Evolutionary conservation across 2,888 invertebrate species (phyloP).

Genomic region (Hypercompe scribonia): DNA sequence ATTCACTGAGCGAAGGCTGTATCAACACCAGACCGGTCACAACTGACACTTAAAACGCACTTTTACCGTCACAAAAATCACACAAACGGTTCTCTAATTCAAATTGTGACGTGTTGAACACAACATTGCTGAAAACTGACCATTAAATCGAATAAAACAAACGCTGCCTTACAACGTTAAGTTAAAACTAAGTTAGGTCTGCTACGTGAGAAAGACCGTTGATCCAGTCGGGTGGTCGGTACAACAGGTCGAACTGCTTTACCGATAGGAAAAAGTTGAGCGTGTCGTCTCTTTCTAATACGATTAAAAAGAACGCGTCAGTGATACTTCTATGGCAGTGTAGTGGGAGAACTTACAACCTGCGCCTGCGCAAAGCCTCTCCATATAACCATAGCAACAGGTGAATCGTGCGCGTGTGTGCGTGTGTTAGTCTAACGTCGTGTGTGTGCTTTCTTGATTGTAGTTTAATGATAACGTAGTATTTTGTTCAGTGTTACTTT

Average conservation of each 20-base stretch:
- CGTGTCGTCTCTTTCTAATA: constrained; percentile 61
- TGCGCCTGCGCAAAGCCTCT: constrained; percentile 82
- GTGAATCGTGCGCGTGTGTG: constrained; percentile 79
- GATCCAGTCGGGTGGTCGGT: constrained; percentile 82
- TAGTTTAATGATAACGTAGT: constrained; percentile 80
- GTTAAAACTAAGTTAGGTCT: constrained; percentile 83
- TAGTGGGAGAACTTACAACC: constrained; percentile 80
- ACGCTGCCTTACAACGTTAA: constrained; percentile 77
- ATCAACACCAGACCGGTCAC: constrained; percentile 58
- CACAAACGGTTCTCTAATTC: constrained; percentile 64
- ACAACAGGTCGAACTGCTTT: constrained; percentile 76
- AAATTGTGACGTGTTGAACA: constrained; percentile 71
- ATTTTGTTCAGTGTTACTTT: constrained; percentile 74
- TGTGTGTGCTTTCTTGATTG: constrained; percentile 77
- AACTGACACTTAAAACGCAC: constrained; percentile 57
- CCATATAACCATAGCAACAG: constrained; percentile 79
- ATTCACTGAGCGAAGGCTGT: constrained; percentile 78
- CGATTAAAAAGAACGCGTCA: constrained; percentile 56
- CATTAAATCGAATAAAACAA: constrained; percentile 73
- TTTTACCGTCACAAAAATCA: constrained; percentile 63
- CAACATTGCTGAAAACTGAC: constrained; percentile 73
- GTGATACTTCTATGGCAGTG: constrained; percentile 60
- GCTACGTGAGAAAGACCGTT: constrained; percentile 85
- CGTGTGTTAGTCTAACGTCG: constrained; percentile 63
- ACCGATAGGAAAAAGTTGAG: constrained; percentile 68